phyloP scores from a whole-genome alignment of 2,888 invertebrate species.

The Phyto melanocephala region DNA sequence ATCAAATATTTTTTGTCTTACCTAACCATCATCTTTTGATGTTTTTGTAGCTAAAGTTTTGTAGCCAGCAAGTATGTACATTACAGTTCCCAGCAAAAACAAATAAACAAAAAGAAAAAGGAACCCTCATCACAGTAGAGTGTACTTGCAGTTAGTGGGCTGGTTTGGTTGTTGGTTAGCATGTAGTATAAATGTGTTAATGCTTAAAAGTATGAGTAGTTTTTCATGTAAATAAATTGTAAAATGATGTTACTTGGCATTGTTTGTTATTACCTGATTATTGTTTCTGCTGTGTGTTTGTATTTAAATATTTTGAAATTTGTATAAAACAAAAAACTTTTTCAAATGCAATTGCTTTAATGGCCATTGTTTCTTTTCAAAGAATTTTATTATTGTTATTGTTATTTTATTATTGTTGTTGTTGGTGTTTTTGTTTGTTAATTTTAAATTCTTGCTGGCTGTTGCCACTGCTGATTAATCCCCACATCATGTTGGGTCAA shows the following conservation, averaged over 20 bases:
- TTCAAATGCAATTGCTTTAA: slow-evolving; percentile 37
- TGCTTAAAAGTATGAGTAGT: background rate
- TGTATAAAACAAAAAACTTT: slow-evolving; percentile 2
- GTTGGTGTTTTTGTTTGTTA: background rate
- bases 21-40: slow-evolving; percentile 36
- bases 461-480: slow-evolving; percentile 23
- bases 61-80: background rate
- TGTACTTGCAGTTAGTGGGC: slow-evolving; percentile 1
- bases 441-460: slow-evolving; percentile 2
- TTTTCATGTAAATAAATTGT: slow-evolving; percentile 47
- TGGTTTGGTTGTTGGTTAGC: background rate
- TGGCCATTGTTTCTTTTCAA: slow-evolving; percentile 13
- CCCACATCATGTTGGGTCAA: slow-evolving; percentile 41
- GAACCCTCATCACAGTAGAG: slow-evolving; percentile 22
- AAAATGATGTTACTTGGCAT: slow-evolving; percentile 40
- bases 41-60: background rate
- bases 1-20: background rate
- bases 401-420: slow-evolving; percentile 12
- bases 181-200: background rate
- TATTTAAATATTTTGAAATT: background rate
- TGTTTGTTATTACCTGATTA: slow-evolving; percentile 22
- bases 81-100: slow-evolving; percentile 45
- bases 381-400: slow-evolving; percentile 4
- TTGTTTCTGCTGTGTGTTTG: background rate
- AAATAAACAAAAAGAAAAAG: background rate